Conservation (phyloP, 2,888 invertebrate genomes). For the Andrena fulva region DNA sequence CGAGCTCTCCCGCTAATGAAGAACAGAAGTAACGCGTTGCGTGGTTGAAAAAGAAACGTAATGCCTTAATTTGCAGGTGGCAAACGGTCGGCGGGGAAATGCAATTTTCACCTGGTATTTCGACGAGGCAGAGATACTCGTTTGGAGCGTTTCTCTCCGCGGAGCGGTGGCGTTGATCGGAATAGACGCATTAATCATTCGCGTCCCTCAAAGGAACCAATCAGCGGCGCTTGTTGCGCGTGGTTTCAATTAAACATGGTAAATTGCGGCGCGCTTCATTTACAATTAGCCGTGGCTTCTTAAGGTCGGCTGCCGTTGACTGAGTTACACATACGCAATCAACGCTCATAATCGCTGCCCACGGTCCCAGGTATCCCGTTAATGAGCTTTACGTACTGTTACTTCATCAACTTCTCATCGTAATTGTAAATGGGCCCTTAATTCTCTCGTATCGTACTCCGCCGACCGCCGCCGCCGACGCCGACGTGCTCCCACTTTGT, state of each 20-base stretch:
- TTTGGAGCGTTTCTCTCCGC: constrained; percentile 13
- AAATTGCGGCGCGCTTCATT: constrained; percentile 71
- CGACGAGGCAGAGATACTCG: constrained; percentile 43
- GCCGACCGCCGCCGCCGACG: not conserved
- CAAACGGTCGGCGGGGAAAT: constrained; percentile 5
- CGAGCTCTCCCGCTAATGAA: constrained; percentile 9
- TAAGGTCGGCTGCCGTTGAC: constrained; percentile 64
- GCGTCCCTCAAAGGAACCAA: constrained; percentile 65
- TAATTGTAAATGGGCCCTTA: constrained; percentile 71
- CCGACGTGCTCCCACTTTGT: not conserved
- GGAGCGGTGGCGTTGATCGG: constrained; percentile 46
- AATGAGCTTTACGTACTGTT: constrained; percentile 72
- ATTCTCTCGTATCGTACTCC: constrained; percentile 55
- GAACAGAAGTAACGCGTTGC: constrained; percentile 9
- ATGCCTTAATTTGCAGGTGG: constrained; percentile 30
- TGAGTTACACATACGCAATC: constrained; percentile 72
- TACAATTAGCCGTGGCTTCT: constrained; percentile 72
- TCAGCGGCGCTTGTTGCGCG: constrained; percentile 71
- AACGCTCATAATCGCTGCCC: constrained; percentile 65
- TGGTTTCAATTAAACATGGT: constrained; percentile 73
- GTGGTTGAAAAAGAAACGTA: not conserved
- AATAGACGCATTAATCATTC: constrained; percentile 68
- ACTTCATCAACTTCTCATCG: constrained; percentile 71
- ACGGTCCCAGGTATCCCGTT: constrained; percentile 57
- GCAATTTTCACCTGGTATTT: constrained; percentile 35